Conservation (phyloP, 2,888 invertebrate genomes). For the Geotrupes spiniger region DNA sequence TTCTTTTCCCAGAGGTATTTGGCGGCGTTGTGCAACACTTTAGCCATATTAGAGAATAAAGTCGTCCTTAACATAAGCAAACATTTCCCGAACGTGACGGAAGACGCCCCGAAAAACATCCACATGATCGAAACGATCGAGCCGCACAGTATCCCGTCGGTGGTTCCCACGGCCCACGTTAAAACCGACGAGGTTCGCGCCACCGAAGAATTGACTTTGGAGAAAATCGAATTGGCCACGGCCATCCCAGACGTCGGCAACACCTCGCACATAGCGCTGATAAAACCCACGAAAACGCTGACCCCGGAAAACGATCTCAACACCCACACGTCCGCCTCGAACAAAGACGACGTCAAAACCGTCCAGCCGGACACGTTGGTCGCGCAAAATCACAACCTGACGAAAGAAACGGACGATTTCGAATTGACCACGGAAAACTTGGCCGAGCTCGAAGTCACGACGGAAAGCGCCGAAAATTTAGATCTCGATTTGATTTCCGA, state of each 20-base stretch:
- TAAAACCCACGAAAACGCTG: constrained; percentile 48
- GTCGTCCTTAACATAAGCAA: constrained; percentile 63
- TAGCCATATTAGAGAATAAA: constrained; percentile 66
- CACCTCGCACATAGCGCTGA: constrained; percentile 35
- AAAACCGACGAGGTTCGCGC: constrained; percentile 43
- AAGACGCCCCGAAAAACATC: constrained; percentile 20
- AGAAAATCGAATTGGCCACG: constrained; percentile 24
- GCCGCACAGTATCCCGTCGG: neutral
- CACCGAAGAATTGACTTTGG: constrained; percentile 44
- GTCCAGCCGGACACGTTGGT: constrained; percentile 15
- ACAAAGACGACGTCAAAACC: constrained; percentile 23
- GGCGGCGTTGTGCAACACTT: constrained; percentile 74
- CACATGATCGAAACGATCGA: constrained; percentile 9
- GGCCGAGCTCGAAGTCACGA: constrained; percentile 38
- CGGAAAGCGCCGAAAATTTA: constrained; percentile 40
- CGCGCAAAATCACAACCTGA: neutral
- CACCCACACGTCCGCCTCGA: constrained; percentile 26
- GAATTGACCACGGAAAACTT: constrained; percentile 40
- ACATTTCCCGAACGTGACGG: constrained; percentile 36
- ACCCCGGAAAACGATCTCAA: constrained; percentile 33
- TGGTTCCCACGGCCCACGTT: neutral
- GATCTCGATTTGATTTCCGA: constrained; percentile 54
- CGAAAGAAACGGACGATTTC: neutral
- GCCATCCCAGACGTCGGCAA: constrained; percentile 13
- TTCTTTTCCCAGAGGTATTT: constrained; percentile 67